Conservation (phyloP, 2,888 invertebrate genomes). For the Craniophora ligustri region DNA sequence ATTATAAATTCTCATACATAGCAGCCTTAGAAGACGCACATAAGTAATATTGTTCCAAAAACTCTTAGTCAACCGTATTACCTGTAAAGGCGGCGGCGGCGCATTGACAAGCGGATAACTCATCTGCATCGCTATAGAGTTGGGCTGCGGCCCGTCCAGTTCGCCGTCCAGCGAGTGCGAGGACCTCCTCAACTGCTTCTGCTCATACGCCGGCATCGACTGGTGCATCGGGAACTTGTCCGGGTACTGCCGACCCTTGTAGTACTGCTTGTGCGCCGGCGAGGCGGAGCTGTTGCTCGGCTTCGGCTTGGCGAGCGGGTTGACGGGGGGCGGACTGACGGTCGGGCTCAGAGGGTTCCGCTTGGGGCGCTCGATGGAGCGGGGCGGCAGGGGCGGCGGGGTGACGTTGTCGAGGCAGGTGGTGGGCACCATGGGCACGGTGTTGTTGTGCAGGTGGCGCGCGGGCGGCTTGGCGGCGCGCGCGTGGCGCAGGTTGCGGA, state of each 20-base stretch:
- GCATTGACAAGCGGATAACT: conserved; percentile 90
- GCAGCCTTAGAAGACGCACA: too few relatives aligned
- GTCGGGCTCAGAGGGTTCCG: conserved; percentile 55
- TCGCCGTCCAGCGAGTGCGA: conserved; percentile 80
- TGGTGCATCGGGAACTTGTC: conserved; percentile 70
- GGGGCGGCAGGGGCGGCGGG: conserved; percentile 77
- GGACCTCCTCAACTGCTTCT: conserved; percentile 69
- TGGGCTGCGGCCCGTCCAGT: conserved; percentile 82
- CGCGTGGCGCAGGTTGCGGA: conserved; percentile 70
- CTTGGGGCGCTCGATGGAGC: conserved; percentile 72
- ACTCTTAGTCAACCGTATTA: conserved; percentile 48
- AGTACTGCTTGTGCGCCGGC: conserved; percentile 59
- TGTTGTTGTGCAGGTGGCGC: conserved; percentile 71
- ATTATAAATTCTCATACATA: too few relatives aligned
- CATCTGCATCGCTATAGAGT: conserved; percentile 91
- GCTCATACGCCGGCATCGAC: conserved; percentile 71
- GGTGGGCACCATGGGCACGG: conserved; percentile 79
- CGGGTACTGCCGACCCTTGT: conserved; percentile 60
- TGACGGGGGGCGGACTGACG: conserved; percentile 63
- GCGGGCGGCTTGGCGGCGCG: conserved; percentile 51
- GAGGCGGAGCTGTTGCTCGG: conserved; percentile 59
- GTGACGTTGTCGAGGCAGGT: conserved; percentile 80
- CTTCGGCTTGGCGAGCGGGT: conserved; percentile 67
- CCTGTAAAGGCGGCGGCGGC: conserved; percentile 84
- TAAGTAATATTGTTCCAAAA: conserved; percentile 33